Base-by-base conservation (phyloP, 2,888 invertebrate species). In the Erpobdella octoculata region DNA sequence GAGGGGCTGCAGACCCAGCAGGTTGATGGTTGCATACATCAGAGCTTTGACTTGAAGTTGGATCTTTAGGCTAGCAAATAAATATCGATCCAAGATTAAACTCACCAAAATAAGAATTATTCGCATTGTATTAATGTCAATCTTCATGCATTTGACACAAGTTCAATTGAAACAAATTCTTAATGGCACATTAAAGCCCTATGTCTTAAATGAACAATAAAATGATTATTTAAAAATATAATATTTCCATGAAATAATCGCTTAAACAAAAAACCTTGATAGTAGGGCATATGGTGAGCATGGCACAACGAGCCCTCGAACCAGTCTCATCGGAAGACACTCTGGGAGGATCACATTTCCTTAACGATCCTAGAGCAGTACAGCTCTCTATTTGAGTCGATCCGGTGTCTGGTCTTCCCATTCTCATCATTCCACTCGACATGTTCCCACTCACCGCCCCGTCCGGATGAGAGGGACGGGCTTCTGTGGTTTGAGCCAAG, bases 361-460 rank as follows among this genome's bases (percentile, higher is more conserved):
- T 62, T 35, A 62, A 35, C 28, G 28, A 62, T 9, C 62, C 62
- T 5, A 62, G 35, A 33, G 62, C 62, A 1, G 62, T 62, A 18
- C 62, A 62, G 18, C 62, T 62, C 31, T 62, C 62, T 33, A 62
- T 62, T 18, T 62, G 62, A n/a, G 62, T 62, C 9, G 62, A 28
- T 33, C 35, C 35, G 31, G 62, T 62, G 62, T 62, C 62, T 2
- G 62, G 62, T 18, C 62, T 31, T 6, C 62, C 62, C 62, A 62
- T 62, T 35, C 62, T 62, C 62, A 62, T 62, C 62, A 62, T 62
- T 35, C 62, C 33, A 28, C 28, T 62, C 28, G 62, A 33, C n/a
- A 62, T 21, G 21, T 28, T 28, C 21, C 53, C 28, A 28, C 53
- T 53, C 1, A 53, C 53, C 1, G 53, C 53, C 53, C 53, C 53